Percentiles rank a stretch among this genome's conserved stretches.
Conservation (phyloP, 2,113 vertebrate genomes). For the Crocuta crocuta region DNA sequence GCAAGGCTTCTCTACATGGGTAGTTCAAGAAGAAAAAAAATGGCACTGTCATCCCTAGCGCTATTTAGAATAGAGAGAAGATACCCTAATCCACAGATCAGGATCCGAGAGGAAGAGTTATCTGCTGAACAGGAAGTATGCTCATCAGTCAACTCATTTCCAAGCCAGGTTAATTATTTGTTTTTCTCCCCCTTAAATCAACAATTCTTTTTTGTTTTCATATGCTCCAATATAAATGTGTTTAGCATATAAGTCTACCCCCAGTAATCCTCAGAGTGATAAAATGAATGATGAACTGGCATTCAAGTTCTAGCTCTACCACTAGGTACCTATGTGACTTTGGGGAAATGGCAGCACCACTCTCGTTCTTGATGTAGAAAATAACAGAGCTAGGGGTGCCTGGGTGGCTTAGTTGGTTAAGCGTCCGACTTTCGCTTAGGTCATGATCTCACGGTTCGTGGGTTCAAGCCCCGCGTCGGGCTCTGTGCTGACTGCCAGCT, state of each 20-base stretch:
- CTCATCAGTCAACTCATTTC: not conserved
- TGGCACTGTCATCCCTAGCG: not conserved
- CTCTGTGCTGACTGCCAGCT: too few species aligned
- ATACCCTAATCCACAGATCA: not conserved
- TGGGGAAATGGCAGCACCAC: not conserved
- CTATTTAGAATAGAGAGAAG: not conserved
- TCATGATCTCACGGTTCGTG: too few species aligned
- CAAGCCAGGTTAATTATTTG: not conserved
- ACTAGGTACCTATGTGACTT: not conserved
- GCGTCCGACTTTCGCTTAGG: too few species aligned
- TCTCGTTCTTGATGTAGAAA: slow-evolving; percentile 13
- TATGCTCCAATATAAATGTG: not conserved
- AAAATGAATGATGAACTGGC: not conserved
- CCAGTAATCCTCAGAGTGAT: not conserved
- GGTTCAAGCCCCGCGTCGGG: too few species aligned
- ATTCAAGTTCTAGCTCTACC: not conserved
- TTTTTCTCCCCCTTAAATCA: not conserved
- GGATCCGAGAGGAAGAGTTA: not conserved
- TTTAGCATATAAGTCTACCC: not conserved
- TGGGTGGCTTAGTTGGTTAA: too few species aligned
- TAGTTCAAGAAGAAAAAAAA: slow-evolving; percentile 55
- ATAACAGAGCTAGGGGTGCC: not conserved
- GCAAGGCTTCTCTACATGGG: not conserved
- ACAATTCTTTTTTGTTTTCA: not conserved
- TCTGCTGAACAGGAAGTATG: not conserved